Percentiles rank a stretch among this genome's conserved stretches.
phyloP scores from a whole-genome alignment of 1,140 invertebrate species.

The Reticulitermes speratus region DNA sequence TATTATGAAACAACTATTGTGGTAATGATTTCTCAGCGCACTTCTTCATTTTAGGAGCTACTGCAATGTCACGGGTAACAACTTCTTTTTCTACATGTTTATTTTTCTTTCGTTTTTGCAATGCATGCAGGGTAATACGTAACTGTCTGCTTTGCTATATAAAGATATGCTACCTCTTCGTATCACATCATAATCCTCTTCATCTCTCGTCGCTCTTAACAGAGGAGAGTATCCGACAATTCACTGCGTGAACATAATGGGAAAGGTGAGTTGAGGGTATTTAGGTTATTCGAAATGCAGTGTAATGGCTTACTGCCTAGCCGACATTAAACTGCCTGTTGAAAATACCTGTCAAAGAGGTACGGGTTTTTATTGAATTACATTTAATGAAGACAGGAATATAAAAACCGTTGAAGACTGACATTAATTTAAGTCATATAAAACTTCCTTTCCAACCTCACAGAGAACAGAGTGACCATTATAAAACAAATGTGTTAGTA shows the following conservation, averaged over 20 bases:
- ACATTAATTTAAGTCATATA: too few species aligned
- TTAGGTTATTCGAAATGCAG: not conserved
- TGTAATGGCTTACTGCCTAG: not conserved
- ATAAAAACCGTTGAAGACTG: too few species aligned
- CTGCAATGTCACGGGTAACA: not conserved
- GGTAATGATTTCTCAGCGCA: not conserved
- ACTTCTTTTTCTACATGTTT: not conserved
- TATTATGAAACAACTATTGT: not conserved
- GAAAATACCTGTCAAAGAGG: not conserved
- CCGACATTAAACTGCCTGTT: not conserved
- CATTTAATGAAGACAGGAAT: not conserved
- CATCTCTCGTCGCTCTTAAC: not conserved
- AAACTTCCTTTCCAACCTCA: too few species aligned
- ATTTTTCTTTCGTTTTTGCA: conserved; percentile 1
- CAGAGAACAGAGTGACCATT: too few species aligned
- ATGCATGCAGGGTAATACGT: not conserved
- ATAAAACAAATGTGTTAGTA: too few species aligned
- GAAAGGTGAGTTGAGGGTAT: not conserved
- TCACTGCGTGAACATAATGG: not conserved
- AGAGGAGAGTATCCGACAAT: not conserved
- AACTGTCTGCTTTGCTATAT: not conserved
- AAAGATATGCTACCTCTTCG: not conserved
- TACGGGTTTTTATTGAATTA: not conserved
- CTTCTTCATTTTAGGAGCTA: not conserved
- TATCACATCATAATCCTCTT: not conserved